Percentiles rank a stretch among this genome's conserved stretches.
These are phyloP conservation scores for Apis mellifera DNA, from an alignment of 1,140 invertebrate genomes.

Conservation along the genomic window Amel_HAv3.1 CM009931.2:18853001-18853500, in stretches of 20 bases:
- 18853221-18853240: constrained; percentile 17
- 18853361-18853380: constrained; percentile 25
- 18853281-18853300: neutral
- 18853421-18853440: constrained; percentile 32
- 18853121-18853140: constrained; percentile 44
- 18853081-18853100: constrained; percentile 33
- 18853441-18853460: constrained; percentile 20
- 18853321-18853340: neutral
- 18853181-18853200: constrained; percentile 13
- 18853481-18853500: constrained; percentile 5
- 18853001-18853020: constrained; percentile 34
- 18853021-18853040: neutral
- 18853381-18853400: neutral
- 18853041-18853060: neutral
- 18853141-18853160: constrained; percentile 2
- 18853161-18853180: constrained; percentile 48
- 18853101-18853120: constrained; percentile 53
- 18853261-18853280: neutral
- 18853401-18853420: neutral
- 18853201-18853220: too few relatives aligned
- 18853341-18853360: too few relatives aligned
- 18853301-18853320: neutral
- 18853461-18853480: constrained; percentile 43
- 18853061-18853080: neutral
- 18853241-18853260: constrained; percentile 11